Base-by-base conservation (phyloP, 2,797 vertebrate genomes). In the Spea hammondii region DNA sequence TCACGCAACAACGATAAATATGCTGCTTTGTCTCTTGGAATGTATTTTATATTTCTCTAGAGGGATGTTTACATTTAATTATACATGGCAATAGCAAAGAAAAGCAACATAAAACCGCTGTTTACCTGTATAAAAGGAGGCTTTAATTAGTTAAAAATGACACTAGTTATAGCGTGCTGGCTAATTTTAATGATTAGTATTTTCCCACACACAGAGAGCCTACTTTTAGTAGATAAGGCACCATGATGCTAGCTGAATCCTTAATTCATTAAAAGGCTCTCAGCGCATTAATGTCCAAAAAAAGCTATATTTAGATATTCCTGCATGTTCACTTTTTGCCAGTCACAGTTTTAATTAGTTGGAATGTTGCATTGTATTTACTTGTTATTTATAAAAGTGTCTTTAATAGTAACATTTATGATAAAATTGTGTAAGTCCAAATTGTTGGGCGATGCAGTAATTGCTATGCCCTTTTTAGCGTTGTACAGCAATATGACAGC, bases 1-100 rank as follows among this genome's bases (percentile, higher is more conserved):
- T 65, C 47, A 62, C 87, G 74, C 67, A 84, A 65, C 70, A 89
- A 80, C 79, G 83, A 79, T 84, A 89, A 88, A 89, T 87, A 89
- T 84, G 84, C 72, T 69, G 72, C 78, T 32, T 85, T 83, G 87
- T 89, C 84, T 79, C 86, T 88, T 79, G 59, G 68, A 88, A 89
- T 87, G 87, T 88, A 85, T 87, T 83, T 85, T 84, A 81, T 4
- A 32, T 79, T 79, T 87, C 88, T 86, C 82, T 75, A 86, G 74
- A 59, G 72, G 87, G 80, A 85, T 79, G 84, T 83, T 86, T 84
- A 72, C 65, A 85, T 65, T 69, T 85, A 88, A 90, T 89, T 84
- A 83, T 47, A 44, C 76, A 87, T 70, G 83, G 68, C 72, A 84
- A 79, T 85, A 84, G 32, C 78, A 83, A 83, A 85, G 69, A 81